Evolutionary conservation across 2,797 vertebrate genomes (phyloP).

Genomic region (Emys orbicularis): DNA sequence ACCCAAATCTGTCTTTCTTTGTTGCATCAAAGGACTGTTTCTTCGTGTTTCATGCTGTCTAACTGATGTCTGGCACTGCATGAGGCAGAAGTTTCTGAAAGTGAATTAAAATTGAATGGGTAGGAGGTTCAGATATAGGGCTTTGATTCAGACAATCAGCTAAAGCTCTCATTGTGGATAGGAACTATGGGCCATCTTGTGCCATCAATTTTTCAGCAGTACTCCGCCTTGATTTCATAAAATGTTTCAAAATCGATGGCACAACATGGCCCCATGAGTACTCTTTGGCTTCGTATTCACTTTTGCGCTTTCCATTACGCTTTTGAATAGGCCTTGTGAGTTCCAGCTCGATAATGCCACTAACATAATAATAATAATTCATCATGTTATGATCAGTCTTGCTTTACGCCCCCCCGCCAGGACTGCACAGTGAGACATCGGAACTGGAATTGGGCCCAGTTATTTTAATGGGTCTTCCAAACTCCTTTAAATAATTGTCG

Average conservation of each 20-base stretch:
- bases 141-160: constrained; percentile 52
- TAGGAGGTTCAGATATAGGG: not conserved
- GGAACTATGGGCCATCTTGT: not conserved
- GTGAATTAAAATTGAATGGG: constrained; percentile 67
- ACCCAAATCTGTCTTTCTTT: constrained; percentile 14
- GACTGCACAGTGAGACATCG: constrained; percentile 24
- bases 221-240: not conserved
- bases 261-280: not conserved
- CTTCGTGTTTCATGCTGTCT: constrained; percentile 18
- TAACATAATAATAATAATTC: constrained; percentile 26
- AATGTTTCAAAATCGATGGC: constrained; percentile 6
- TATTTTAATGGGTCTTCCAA: constrained; percentile 22
- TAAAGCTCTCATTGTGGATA: not conserved
- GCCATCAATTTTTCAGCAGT: constrained; percentile 28
- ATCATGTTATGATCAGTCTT: not conserved
- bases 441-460: constrained; percentile 35
- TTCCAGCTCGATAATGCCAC: not conserved
- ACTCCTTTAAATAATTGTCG: constrained; percentile 42
- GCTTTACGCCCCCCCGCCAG: not conserved
- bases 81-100: constrained; percentile 12
- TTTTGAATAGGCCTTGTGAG: not conserved
- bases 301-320: not conserved
- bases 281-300: not conserved
- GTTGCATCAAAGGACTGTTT: constrained; percentile 39
- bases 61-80: constrained; percentile 37